phyloP scores from a whole-genome alignment of 2,797 vertebrate species.

The Rhynchonycteris naso region DNA sequence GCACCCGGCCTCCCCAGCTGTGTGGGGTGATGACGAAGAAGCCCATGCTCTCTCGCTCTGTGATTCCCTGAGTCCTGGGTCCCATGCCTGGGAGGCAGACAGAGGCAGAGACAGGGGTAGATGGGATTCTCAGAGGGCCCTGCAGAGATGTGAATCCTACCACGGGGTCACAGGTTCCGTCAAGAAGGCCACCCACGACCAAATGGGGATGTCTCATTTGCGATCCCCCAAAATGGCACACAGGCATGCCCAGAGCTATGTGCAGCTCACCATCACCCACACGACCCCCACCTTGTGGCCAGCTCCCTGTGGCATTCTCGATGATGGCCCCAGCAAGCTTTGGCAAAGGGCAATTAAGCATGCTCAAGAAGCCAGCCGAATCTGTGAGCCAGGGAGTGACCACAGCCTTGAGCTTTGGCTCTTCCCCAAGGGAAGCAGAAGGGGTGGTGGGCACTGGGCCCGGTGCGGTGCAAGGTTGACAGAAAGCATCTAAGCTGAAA shows the following conservation, averaged over 20 bases:
- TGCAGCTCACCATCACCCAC: neutral
- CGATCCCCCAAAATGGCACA: neutral
- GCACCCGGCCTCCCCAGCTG: neutral
- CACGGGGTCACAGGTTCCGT: too few species aligned
- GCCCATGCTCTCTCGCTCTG: neutral
- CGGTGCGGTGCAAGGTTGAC: neutral
- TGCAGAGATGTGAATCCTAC: neutral
- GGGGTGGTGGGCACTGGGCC: neutral
- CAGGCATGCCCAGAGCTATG: neutral
- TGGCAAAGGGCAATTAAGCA: neutral
- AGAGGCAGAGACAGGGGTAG: neutral
- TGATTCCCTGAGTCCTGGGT: neutral
- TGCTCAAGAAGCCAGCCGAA: fast-evolving
- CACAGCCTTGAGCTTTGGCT: neutral
- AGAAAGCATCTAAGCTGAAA: neutral
- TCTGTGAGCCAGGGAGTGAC: neutral
- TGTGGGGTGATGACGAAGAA: neutral
- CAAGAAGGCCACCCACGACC: neutral
- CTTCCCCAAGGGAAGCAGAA: neutral
- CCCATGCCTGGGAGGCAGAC: neutral
- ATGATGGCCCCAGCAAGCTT: neutral
- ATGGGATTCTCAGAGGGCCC: neutral
- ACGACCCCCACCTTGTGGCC: fast-evolving
- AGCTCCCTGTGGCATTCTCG: neutral
- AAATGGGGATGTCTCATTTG: neutral